Evolutionary conservation across 2,888 invertebrate species (phyloP).

Genomic region (Andrena praecox): DNA sequence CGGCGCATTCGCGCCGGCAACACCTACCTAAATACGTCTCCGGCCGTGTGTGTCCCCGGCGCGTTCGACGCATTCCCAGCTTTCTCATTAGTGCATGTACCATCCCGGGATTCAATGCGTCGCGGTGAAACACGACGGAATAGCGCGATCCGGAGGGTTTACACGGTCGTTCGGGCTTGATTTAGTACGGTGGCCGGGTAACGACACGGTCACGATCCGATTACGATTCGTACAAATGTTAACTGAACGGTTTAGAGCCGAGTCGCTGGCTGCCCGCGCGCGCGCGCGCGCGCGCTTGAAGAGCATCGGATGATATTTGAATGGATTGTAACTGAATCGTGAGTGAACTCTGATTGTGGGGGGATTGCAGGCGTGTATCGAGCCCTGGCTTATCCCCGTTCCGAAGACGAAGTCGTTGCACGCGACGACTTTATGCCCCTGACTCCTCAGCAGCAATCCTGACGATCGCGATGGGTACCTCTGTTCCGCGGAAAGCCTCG

Average conservation of each 20-base stretch:
- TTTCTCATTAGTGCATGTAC: slow-evolving; percentile 27
- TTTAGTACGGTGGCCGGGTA: slow-evolving; percentile 36
- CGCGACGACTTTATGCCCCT: slow-evolving; percentile 43
- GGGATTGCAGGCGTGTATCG: slow-evolving; percentile 38
- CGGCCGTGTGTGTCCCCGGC: slow-evolving; percentile 27
- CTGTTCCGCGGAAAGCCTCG: background rate
- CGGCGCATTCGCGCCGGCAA: slow-evolving; percentile 62
- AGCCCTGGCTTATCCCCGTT: slow-evolving; percentile 27
- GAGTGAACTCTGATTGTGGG: slow-evolving; percentile 26
- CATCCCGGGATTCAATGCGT: slow-evolving; percentile 5
- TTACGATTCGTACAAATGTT: slow-evolving; percentile 44
- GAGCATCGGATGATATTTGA: slow-evolving; percentile 49
- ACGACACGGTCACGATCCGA: slow-evolving; percentile 51
- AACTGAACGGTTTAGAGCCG: slow-evolving; percentile 24
- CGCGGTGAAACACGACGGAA: slow-evolving; percentile 17
- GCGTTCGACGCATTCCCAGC: background rate
- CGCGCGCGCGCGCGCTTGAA: slow-evolving; percentile 25
- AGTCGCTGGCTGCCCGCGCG: slow-evolving; percentile 10
- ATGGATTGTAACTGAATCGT: slow-evolving; percentile 42
- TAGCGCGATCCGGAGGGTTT: slow-evolving; percentile 21
- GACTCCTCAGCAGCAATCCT: background rate
- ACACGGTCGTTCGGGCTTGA: slow-evolving; percentile 40
- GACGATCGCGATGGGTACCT: slow-evolving; percentile 26
- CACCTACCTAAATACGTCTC: slow-evolving; percentile 69
- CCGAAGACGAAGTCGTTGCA: slow-evolving; percentile 27